A percentile compares a stretch with the other conserved stretches of the same genome.
Conservation (phyloP, 2,888 invertebrate species). For the Anorthoa munda region DNA sequence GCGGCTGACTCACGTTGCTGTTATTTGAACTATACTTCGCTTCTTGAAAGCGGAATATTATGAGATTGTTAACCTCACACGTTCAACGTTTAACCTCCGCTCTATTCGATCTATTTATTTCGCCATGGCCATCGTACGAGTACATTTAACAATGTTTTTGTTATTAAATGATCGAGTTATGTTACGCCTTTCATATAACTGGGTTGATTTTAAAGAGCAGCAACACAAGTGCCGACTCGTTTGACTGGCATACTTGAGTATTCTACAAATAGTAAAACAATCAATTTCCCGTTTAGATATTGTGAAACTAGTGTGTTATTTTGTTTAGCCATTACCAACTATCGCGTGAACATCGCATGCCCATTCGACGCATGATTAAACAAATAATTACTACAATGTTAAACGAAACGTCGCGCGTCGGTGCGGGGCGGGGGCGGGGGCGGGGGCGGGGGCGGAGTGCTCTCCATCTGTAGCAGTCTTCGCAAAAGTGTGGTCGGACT, state of each 20-base stretch:
- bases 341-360: conserved; percentile 12
- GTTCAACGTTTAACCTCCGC: conserved; percentile 9
- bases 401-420: too few species aligned
- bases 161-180: neutral
- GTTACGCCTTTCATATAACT: neutral
- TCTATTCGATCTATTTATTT: neutral
- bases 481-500: conserved; percentile 29
- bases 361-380: conserved; percentile 31
- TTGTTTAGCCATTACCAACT: conserved; percentile 34
- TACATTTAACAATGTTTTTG: neutral
- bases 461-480: conserved; percentile 28
- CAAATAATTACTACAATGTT: conserved; percentile 10
- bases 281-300: conserved; percentile 24
- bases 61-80: conserved; percentile 1
- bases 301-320: conserved; percentile 27
- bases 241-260: too few species aligned
- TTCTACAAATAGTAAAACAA: conserved; percentile 2
- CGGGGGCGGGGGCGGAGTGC: conserved; percentile 9
- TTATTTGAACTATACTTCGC: conserved; percentile 28
- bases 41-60: conserved; percentile 17
- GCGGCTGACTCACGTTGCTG: conserved; percentile 1
- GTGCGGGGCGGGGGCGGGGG: neutral
- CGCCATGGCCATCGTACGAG: neutral
- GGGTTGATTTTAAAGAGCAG: neutral
- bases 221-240: too few species aligned